Percentiles rank a stretch among this genome's conserved stretches.
Evolutionary conservation across 2,797 vertebrate species (phyloP).

Genomic region (Phrynocephalus vlangalii): DNA sequence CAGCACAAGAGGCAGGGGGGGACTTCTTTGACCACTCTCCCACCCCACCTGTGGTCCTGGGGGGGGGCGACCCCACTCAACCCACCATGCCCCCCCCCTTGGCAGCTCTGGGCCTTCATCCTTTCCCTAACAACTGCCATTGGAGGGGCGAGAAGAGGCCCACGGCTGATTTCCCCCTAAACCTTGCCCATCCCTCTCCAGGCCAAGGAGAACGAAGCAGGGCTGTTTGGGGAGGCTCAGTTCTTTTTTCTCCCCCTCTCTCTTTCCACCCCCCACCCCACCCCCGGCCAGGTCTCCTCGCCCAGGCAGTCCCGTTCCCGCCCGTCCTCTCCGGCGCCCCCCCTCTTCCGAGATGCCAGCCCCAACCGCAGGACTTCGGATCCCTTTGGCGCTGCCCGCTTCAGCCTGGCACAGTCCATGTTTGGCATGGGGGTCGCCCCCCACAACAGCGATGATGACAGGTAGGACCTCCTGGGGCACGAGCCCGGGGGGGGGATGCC

Average conservation of each 20-base stretch:
- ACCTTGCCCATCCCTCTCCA: too few relatives aligned
- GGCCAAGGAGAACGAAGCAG: background rate
- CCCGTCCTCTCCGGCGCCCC: conserved; percentile 76
- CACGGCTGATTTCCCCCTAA: too few relatives aligned
- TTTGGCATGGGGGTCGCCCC: conserved; percentile 74
- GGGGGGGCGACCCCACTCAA: too few relatives aligned
- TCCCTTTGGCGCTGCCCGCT: conserved; percentile 71
- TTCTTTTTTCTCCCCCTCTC: background rate
- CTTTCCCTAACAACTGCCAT: too few relatives aligned
- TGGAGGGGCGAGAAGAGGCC: too few relatives aligned
- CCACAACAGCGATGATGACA: conserved; percentile 78
- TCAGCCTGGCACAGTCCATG: conserved; percentile 82
- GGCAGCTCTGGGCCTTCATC: too few relatives aligned
- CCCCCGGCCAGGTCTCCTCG: conserved; percentile 49
- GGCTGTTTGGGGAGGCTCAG: background rate
- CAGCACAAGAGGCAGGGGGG: too few relatives aligned
- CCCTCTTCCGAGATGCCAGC: conserved; percentile 63
- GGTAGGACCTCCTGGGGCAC: conserved; percentile 64
- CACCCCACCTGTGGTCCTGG: too few relatives aligned
- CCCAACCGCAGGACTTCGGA: conserved; percentile 69
- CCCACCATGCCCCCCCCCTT: too few relatives aligned
- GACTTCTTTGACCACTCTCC: too few relatives aligned
- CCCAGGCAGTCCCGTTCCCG: conserved; percentile 75
- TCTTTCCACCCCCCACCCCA: background rate
- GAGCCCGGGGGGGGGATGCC: background rate